A percentile compares a stretch with the other conserved stretches of the same genome.
Evolutionary conservation across 2,888 invertebrate species (phyloP).

Genomic region (Chorisops tibialis): DNA sequence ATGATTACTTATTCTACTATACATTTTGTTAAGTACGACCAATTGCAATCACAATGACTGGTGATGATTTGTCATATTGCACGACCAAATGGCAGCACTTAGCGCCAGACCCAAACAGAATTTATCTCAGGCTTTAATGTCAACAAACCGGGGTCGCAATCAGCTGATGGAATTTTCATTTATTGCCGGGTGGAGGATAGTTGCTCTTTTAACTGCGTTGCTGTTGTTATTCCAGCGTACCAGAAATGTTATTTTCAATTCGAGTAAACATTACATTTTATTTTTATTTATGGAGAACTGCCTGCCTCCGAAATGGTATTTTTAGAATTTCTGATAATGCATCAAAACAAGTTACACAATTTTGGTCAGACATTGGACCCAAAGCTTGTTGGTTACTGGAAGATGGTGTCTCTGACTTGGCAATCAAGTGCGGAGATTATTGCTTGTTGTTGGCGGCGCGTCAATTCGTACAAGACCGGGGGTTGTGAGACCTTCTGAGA

Average conservation of each 20-base stretch:
- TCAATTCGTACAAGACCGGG: too few species aligned
- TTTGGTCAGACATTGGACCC: conserved; percentile 9
- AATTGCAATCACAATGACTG: too few species aligned
- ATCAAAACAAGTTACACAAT: conserved; percentile 19
- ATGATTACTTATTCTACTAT: too few species aligned
- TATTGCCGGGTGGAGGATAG: not conserved
- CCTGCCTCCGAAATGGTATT: conserved; percentile 4
- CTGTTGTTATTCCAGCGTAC: not conserved
- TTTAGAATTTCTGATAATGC: conserved; percentile 9
- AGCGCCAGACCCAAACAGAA: not conserved
- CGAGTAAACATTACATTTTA: not conserved
- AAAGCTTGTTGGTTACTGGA: too few species aligned
- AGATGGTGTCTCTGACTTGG: too few species aligned
- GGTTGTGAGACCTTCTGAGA: too few species aligned
- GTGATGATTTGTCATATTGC: not conserved
- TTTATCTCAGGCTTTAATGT: not conserved
- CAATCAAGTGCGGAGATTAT: too few species aligned
- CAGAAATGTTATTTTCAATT: not conserved
- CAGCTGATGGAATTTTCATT: conserved; percentile 11
- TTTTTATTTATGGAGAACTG: not conserved
- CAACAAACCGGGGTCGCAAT: not conserved
- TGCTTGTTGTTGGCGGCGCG: too few species aligned
- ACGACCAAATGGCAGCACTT: not conserved
- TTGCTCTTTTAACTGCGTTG: not conserved
- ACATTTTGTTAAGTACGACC: too few species aligned